Conservation (phyloP, 2,113 vertebrate species). For the Platichthys stellatus region DNA sequence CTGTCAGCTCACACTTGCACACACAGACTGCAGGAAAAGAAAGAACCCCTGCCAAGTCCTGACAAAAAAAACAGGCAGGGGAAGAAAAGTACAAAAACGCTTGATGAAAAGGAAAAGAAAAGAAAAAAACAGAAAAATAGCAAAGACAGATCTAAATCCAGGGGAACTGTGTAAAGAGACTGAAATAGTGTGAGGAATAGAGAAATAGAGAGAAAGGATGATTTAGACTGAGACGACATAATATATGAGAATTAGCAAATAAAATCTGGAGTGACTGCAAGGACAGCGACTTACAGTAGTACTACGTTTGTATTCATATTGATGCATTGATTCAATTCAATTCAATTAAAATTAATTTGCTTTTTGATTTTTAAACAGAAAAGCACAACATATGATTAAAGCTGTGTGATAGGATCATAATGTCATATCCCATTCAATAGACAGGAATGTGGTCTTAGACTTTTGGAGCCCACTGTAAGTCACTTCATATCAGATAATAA, state of each 20-base stretch:
- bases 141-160: slow-evolving; percentile 36
- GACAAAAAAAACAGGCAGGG: slow-evolving; percentile 34
- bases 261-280: slow-evolving; percentile 1
- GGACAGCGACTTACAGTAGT: not conserved
- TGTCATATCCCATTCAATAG: too few relatives aligned
- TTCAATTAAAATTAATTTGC: not conserved
- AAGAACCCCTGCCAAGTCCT: slow-evolving; percentile 42
- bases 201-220: slow-evolving; percentile 15
- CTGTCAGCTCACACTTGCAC: slow-evolving; percentile 22
- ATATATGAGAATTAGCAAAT: slow-evolving; percentile 30
- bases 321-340: not conserved
- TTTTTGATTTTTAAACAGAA: too few relatives aligned
- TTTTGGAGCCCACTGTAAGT: too few relatives aligned
- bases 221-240: not conserved
- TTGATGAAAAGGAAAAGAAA: slow-evolving; percentile 10
- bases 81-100: slow-evolving; percentile 24
- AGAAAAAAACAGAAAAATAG: slow-evolving; percentile 19
- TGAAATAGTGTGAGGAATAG: slow-evolving; percentile 16
- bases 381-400: too few relatives aligned
- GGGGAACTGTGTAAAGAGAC: slow-evolving; percentile 12
- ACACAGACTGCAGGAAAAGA: slow-evolving; percentile 42
- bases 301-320: not conserved
- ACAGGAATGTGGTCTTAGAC: too few relatives aligned
- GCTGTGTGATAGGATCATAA: too few relatives aligned
- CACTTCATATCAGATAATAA: too few relatives aligned